Evolutionary conservation across 2,888 invertebrate species (phyloP), one percentile per base, ranked within the genome.

Genomic region (Charanyca ferruginea): DNA sequence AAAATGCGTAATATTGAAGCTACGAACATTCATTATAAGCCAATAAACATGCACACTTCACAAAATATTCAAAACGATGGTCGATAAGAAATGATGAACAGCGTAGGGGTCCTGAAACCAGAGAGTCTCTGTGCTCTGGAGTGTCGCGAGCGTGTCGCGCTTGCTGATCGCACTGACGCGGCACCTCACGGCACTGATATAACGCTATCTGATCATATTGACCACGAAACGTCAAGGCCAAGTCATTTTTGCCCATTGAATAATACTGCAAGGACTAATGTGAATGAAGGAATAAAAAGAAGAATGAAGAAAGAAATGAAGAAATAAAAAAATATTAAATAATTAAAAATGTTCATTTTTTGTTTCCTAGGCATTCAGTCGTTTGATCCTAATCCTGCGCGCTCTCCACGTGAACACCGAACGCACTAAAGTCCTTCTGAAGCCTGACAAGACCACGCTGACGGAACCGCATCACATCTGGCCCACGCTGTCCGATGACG

Each of bases 401-500:
- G 99, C 99, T 0, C 96, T 99, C 25, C 99, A 99, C 91, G 99
- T 99, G 47, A 99, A 99, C 93, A 99, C 99, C 6, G 99, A 99
- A 91, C 97, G 99, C 62, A 99, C 99, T 0, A 99, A 99, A 93
- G 99, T 99, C 11, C 98, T 99, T 55, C 96, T 99, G 62, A 99
- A 99, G 91, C 99, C 99, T 0, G 99, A 99, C 91, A 99, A 99
- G 93, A 99, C 99, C 0, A 99, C 99, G 0, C 98, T 99, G 55
- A 99, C 99, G 0, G 99, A 99, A 92, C 98, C 99, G 0, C 99
- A 99, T 96, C 99, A 99, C 93, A 99, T 99, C 93, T 99, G 99
- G 99, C 99, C 99, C 0, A 98, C 99, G 0, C 96, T 99, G 7
- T 97, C 98, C 0, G 99, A 99, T 87, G 99, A 99, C 85, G 99